Percentiles rank a stretch among this genome's conserved stretches.
phyloP scores from a whole-genome alignment of 2,888 invertebrate species.

The Yponomeuta evonymella region DNA sequence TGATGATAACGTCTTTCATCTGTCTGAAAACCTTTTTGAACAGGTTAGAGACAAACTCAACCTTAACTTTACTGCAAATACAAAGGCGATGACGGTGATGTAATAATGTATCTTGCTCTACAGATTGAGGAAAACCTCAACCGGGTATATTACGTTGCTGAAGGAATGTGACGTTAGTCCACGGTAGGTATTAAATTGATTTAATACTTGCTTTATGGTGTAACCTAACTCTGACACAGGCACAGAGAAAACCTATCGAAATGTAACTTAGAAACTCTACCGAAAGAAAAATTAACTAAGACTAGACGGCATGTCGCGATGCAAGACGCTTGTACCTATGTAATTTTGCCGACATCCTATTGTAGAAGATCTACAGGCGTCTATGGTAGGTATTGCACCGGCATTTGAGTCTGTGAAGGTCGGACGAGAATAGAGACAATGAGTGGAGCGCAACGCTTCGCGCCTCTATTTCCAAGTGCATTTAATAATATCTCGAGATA shows the following conservation, averaged over 20 bases:
- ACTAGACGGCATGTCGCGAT: background rate
- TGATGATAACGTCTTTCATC: too few species aligned
- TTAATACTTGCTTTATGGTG: too few species aligned
- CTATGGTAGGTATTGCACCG: background rate
- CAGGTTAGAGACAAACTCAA: background rate
- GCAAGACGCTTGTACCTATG: background rate
- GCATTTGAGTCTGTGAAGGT: conserved; percentile 10
- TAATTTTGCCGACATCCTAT: background rate
- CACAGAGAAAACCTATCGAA: too few species aligned
- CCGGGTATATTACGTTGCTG: background rate
- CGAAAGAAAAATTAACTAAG: background rate
- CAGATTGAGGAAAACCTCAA: background rate
- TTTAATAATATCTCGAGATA: conserved; percentile 13
- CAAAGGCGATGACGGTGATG: background rate
- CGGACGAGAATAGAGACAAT: conserved; percentile 16
- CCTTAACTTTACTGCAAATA: background rate
- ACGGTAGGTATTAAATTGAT: background rate
- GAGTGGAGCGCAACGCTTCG: conserved; percentile 6
- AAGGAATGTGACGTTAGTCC: background rate
- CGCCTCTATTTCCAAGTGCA: conserved; percentile 13
- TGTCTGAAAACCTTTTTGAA: too few species aligned
- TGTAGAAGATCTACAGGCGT: background rate
- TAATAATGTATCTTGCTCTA: background rate
- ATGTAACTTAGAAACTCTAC: too few species aligned
- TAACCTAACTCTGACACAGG: too few species aligned